Evolutionary conservation across 2,888 invertebrate species (phyloP).

Genomic region (Catocala nupta): DNA sequence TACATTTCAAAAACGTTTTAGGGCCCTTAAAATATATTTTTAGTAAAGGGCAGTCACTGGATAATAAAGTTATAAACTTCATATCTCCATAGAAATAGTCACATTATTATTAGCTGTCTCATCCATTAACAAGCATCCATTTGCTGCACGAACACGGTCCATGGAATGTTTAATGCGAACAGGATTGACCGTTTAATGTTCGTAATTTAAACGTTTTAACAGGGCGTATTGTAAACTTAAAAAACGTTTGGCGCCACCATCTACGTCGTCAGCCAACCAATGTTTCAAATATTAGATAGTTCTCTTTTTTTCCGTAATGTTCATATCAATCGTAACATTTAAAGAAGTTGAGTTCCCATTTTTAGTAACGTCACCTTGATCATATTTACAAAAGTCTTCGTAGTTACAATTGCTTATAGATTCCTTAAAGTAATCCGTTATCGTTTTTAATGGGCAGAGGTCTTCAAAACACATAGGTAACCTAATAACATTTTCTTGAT

Average conservation of each 20-base stretch:
- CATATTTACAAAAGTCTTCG: constrained; percentile 88
- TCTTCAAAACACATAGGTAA: constrained; percentile 90
- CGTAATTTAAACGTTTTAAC: too few species aligned
- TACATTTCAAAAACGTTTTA: too few species aligned
- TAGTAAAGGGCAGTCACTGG: too few species aligned
- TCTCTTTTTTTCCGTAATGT: neutral
- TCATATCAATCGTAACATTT: neutral
- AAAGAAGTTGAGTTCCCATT: neutral
- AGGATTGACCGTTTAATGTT: too few species aligned
- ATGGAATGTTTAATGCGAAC: too few species aligned
- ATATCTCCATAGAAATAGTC: too few species aligned
- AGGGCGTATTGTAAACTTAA: too few species aligned
- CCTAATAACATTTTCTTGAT: constrained; percentile 91
- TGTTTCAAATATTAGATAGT: neutral
- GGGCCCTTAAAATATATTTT: too few species aligned
- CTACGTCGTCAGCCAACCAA: neutral
- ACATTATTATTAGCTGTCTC: too few species aligned
- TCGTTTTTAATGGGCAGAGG: constrained; percentile 89
- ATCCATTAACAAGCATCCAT: too few species aligned
- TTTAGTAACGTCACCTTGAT: constrained; percentile 2
- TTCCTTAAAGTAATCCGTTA: constrained; percentile 87
- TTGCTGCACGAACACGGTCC: too few species aligned
- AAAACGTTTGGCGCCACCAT: neutral
- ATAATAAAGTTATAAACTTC: too few species aligned
- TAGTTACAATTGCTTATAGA: constrained; percentile 90